Evolutionary conservation across 1,140 invertebrate species (phyloP).

Genomic region (Lepidotrigona ventralis): DNA sequence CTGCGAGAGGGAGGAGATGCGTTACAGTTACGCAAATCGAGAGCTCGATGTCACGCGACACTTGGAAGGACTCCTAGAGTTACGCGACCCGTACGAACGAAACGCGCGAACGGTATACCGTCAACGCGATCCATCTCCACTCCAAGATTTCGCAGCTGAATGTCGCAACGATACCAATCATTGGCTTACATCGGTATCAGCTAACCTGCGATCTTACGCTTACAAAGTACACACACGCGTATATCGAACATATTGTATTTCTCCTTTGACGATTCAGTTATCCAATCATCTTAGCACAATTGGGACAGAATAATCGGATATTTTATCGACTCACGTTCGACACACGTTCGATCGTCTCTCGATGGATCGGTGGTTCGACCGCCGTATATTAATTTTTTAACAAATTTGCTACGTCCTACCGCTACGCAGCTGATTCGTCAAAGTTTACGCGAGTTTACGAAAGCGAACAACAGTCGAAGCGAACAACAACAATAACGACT

Average conservation of each 20-base stretch:
- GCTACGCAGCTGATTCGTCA: too few species aligned
- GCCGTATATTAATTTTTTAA: background rate
- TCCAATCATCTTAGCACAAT: background rate
- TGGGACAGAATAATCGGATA: conserved; percentile 1
- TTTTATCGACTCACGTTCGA: background rate
- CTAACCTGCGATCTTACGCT: conserved; percentile 34
- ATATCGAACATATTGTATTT: background rate
- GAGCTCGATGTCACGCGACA: conserved; percentile 40
- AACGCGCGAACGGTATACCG: conserved; percentile 29
- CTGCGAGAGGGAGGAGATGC: background rate
- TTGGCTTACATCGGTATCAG: conserved; percentile 50
- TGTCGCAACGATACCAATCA: conserved; percentile 64
- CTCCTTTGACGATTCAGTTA: background rate
- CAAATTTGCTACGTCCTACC: background rate
- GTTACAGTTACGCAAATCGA: conserved; percentile 42
- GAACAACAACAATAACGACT: background rate
- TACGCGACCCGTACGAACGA: conserved; percentile 63
- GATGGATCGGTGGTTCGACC: background rate
- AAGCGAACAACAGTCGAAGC: background rate
- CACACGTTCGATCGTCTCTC: background rate
- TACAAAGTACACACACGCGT: background rate
- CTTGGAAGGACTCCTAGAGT: conserved; percentile 65
- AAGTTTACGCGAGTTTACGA: background rate
- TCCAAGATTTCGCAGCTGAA: conserved; percentile 60
- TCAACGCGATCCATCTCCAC: conserved; percentile 30